Percentiles rank a stretch among this genome's conserved stretches.
Evolutionary conservation across 2,888 invertebrate species (phyloP).

Genomic region (Acrobasis consociella): DNA sequence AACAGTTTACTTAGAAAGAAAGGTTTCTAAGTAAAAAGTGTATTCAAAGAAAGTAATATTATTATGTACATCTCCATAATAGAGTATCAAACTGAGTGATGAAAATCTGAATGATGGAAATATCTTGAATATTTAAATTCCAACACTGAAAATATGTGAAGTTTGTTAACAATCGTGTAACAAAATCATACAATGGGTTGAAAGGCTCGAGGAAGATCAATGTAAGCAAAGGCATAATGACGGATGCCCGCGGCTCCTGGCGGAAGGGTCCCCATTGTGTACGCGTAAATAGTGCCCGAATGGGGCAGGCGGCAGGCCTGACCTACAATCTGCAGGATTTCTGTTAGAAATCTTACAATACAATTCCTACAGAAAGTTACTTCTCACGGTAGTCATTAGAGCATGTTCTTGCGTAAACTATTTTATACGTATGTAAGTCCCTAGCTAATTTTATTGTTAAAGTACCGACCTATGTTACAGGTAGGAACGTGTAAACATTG

Average conservation of each 20-base stretch:
- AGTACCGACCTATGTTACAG: too few species aligned
- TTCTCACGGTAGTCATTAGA: neutral
- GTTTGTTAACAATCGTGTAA: slow-evolving; percentile 23
- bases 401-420: neutral
- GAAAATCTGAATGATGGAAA: neutral
- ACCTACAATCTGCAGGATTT: slow-evolving; percentile 31
- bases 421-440: too few species aligned
- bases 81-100: too few species aligned
- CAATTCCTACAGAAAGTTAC: slow-evolving; percentile 1
- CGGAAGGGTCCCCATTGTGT: slow-evolving; percentile 41
- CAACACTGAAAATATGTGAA: slow-evolving; percentile 4
- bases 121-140: neutral
- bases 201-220: slow-evolving; percentile 21
- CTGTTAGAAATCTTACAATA: slow-evolving; percentile 14
- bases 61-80: too few species aligned
- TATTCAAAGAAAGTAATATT: neutral
- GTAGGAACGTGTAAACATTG: too few species aligned
- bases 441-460: too few species aligned
- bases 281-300: slow-evolving; percentile 40
- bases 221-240: slow-evolving; percentile 37
- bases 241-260: slow-evolving; percentile 34
- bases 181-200: slow-evolving; percentile 23
- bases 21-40: too few species aligned
- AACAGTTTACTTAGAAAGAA: too few species aligned
- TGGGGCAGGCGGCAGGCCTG: slow-evolving; percentile 33